Base-by-base conservation (phyloP, 2,797 vertebrate species). In the Syndactyla subalaris region DNA sequence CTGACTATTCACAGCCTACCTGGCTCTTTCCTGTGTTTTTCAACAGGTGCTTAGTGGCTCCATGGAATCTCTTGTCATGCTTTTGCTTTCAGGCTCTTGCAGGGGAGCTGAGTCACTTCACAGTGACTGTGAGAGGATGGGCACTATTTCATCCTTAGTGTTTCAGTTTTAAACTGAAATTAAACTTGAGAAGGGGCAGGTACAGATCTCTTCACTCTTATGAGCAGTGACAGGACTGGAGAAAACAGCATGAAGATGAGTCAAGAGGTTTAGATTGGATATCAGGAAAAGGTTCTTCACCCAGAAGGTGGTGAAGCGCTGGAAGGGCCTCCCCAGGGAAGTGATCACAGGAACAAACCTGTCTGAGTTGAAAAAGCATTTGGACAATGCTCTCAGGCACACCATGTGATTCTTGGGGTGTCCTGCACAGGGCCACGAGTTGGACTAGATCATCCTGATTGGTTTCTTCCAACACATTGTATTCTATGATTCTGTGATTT, bases 351-450 rank as follows among this genome's bases (percentile, higher is more conserved):
- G 11, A 51, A 24, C 24, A 39, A 70, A 14, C 9, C 43, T 70
- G 16, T 43, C 71, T 38, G 49, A 49, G 5, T 21, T 43, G 22
- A 34, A 12, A 13, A 62, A 57, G 17, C 14, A 12, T 38, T 57
- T 71, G 65, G 17, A 51, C 20, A 83, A 9, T 3, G 3, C 23
- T 63, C 30, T 70, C 23, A 62, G 43, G 36, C 7, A 21, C 57
- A 9, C 0, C 3, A 6, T 29, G 11, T 43, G 36, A n/a, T 14
- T 23, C 26, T 55, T 55, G 14, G 12, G 23, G 2, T 26, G 14
- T 45, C 12, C 29, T 71, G 20, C n/a, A 38, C 36, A 63, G 13
- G 32, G 13, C 9, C 43, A 63, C 51, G 38, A 71, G 43, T 4
- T 63, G 39, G 6, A 88, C 46, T 34, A 0, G 0, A 21, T 57